phyloP scores from a whole-genome alignment of 2,113 vertebrate genomes.

The Neogobius melanostomus region DNA sequence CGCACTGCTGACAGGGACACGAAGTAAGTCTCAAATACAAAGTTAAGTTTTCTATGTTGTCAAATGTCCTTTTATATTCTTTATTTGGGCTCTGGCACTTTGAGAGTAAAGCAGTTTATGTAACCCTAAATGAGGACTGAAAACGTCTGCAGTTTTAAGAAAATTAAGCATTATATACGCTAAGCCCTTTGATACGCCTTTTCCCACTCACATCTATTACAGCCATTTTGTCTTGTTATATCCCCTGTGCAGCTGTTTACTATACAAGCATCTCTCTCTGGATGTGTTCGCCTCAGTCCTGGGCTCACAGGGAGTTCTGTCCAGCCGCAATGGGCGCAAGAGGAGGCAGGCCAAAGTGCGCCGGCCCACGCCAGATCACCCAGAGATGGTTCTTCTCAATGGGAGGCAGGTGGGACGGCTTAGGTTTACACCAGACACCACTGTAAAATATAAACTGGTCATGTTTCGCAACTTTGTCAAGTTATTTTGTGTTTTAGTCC shows the following conservation, averaged over 20 bases:
- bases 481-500: conserved; percentile 64
- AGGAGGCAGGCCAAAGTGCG: conserved; percentile 67
- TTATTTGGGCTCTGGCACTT: too few species aligned
- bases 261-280: conserved; percentile 88
- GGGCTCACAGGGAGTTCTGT: conserved; percentile 75
- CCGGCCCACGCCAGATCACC: conserved; percentile 76
- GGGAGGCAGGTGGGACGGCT: conserved; percentile 83
- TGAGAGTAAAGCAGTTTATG: too few species aligned
- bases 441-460: too few species aligned
- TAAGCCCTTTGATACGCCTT: too few species aligned
- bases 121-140: too few species aligned
- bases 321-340: conserved; percentile 55
- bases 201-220: neutral
- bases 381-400: conserved; percentile 80
- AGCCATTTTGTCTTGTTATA: neutral
- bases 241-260: conserved; percentile 81
- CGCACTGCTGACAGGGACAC: conserved; percentile 47
- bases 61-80: too few species aligned
- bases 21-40: conserved; percentile 75
- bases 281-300: conserved; percentile 80
- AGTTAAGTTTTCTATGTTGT: too few species aligned
- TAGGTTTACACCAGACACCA: neutral
- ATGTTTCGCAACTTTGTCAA: neutral
- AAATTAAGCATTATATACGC: too few species aligned
- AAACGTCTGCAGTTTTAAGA: too few species aligned